Evolutionary conservation across 2,888 invertebrate species (phyloP).

Genomic region (Mantis religiosa): DNA sequence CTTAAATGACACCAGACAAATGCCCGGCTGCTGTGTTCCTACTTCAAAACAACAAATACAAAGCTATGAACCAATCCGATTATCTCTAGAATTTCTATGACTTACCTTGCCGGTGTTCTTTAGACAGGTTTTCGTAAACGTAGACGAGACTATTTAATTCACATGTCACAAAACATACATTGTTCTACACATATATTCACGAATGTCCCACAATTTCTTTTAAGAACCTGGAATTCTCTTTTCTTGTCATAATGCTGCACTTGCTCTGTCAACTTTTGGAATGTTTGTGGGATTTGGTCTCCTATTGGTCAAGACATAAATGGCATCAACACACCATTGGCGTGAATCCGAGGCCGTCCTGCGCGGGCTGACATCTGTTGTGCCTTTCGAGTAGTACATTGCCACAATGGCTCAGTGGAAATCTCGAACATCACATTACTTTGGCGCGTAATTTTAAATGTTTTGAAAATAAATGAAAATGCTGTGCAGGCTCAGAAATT

Average conservation of each 20-base stretch:
- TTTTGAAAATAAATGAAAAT: too few relatives aligned
- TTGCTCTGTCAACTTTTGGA: constrained; percentile 18
- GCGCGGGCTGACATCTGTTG: background rate
- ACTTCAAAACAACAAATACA: background rate
- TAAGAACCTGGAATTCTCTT: background rate
- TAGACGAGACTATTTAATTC: background rate
- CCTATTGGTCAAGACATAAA: constrained; percentile 22
- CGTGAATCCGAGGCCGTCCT: background rate
- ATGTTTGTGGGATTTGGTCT: constrained; percentile 5
- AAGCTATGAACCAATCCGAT: background rate
- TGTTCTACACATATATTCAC: background rate
- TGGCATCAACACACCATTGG: background rate
- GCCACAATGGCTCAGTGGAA: background rate
- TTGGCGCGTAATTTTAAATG: background rate
- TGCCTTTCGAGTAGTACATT: background rate
- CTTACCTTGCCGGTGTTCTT: background rate
- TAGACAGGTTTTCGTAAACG: background rate
- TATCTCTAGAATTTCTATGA: background rate
- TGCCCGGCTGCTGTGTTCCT: background rate
- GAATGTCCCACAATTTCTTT: background rate
- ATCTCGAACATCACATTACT: background rate
- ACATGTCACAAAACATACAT: background rate
- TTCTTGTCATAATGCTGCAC: constrained; percentile 16
- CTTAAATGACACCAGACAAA: background rate
- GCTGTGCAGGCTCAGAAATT: too few relatives aligned